phyloP scores from a whole-genome alignment of 2,888 invertebrate genomes.

The Drosophila cracens region DNA sequence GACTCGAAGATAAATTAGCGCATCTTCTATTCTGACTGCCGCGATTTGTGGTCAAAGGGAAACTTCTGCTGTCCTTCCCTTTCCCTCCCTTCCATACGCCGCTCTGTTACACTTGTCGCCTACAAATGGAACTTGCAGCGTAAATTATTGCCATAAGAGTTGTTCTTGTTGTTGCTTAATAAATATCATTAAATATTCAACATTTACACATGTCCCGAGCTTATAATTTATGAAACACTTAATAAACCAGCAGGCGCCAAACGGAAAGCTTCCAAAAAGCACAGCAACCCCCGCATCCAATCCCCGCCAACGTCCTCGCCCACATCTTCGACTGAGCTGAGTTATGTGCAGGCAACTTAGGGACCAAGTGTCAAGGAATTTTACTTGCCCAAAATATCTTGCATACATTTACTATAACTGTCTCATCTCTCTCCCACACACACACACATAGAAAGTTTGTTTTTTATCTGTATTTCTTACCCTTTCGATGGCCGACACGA shows the following conservation, averaged over 20 bases:
- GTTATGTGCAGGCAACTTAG: constrained; percentile 39
- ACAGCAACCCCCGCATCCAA: background rate
- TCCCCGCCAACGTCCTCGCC: background rate
- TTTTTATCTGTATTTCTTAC: background rate
- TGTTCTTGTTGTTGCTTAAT: constrained; percentile 36
- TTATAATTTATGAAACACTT: constrained; percentile 53
- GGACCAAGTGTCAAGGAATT: constrained; percentile 56
- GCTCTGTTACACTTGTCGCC: background rate
- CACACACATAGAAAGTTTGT: background rate
- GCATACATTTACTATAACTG: constrained; percentile 9
- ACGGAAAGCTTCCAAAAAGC: constrained; percentile 1
- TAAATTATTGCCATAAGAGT: constrained; percentile 18
- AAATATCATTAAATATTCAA: constrained; percentile 57
- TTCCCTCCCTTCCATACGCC: background rate
- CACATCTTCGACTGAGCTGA: background rate
- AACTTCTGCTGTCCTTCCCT: background rate
- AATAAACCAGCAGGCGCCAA: constrained; percentile 37
- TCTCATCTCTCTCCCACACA: background rate
- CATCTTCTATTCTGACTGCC: constrained; percentile 62
- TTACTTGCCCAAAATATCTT: constrained; percentile 36
- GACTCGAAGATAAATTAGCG: constrained; percentile 55
- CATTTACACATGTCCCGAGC: constrained; percentile 50
- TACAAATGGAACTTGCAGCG: background rate
- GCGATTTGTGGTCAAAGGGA: constrained; percentile 65
- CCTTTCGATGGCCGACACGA: constrained; percentile 4